A percentile compares a stretch with the other conserved stretches of the same genome.
Evolutionary conservation across 2,797 vertebrate species (phyloP).

Genomic region (Lagorchestes hirsutus): DNA sequence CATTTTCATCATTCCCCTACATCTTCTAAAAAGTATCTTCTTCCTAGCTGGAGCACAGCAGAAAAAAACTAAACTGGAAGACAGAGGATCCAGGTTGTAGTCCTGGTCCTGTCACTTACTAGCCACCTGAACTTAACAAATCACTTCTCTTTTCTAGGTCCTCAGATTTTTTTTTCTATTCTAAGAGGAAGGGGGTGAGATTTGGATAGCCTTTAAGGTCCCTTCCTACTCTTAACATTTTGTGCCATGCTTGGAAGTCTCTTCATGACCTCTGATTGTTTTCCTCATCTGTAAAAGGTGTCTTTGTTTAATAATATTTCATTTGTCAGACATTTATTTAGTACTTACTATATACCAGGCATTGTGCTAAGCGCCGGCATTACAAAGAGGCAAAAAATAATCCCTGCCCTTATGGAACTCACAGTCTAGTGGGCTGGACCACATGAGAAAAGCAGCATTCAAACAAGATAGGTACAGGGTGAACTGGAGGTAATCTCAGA

Average conservation of each 20-base stretch:
- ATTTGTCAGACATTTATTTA: neutral
- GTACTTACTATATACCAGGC: neutral
- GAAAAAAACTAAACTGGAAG: neutral
- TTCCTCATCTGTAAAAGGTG: neutral
- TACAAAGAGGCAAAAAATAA: neutral
- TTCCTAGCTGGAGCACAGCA: too few species aligned
- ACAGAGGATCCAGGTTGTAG: neutral
- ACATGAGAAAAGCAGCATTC: too few species aligned
- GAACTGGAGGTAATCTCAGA: neutral
- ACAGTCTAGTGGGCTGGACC: too few species aligned
- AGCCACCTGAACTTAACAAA: neutral
- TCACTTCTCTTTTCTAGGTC: neutral
- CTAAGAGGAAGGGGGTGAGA: neutral
- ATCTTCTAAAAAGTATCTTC: too few species aligned
- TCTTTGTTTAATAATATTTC: neutral
- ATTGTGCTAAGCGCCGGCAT: neutral
- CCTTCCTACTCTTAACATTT: neutral
- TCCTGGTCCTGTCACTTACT: neutral
- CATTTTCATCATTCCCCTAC: too few species aligned
- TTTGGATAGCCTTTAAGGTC: neutral
- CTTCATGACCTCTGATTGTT: neutral
- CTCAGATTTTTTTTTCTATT: neutral
- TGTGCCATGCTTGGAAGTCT: neutral
- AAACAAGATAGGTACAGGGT: neutral
- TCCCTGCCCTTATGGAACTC: neutral